Conservation (phyloP, 2,797 vertebrate genomes). For the Chelon auratus region DNA sequence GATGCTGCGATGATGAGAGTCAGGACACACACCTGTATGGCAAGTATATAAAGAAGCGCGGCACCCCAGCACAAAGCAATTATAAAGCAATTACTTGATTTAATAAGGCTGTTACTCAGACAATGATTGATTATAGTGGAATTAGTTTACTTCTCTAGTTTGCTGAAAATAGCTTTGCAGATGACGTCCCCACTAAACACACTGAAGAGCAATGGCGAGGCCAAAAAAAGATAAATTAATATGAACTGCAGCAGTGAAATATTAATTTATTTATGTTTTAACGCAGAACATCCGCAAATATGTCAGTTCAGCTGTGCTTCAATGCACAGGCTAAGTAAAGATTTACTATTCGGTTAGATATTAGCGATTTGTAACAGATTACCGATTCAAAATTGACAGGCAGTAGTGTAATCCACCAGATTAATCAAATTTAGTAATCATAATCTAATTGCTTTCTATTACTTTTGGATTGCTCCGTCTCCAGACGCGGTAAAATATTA, state of each 20-base stretch:
- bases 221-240: conserved; percentile 10
- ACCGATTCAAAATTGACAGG: conserved; percentile 39
- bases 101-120: conserved; percentile 60
- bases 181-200: neutral
- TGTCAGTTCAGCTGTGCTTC: neutral
- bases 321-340: neutral
- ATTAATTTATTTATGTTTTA: neutral
- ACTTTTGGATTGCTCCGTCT: conserved; percentile 71
- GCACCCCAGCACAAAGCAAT: conserved; percentile 60
- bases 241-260: neutral
- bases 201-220: neutral
- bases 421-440: conserved; percentile 76
- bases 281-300: conserved; percentile 5
- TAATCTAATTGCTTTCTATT: conserved; percentile 79
- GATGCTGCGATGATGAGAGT: conserved; percentile 2
- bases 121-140: conserved; percentile 56
- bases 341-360: conserved; percentile 7
- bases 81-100: conserved; percentile 68
- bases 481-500: conserved; percentile 71
- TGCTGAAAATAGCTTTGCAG: conserved; percentile 39
- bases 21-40: conserved; percentile 45
- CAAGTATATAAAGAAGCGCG: conserved; percentile 53
- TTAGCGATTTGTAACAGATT: conserved; percentile 39
- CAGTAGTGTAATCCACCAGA: conserved; percentile 57
- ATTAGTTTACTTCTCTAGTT: conserved; percentile 53